Conservation (phyloP, 2,113 vertebrate species). For the Pseudolaguvia tuberculata region DNA sequence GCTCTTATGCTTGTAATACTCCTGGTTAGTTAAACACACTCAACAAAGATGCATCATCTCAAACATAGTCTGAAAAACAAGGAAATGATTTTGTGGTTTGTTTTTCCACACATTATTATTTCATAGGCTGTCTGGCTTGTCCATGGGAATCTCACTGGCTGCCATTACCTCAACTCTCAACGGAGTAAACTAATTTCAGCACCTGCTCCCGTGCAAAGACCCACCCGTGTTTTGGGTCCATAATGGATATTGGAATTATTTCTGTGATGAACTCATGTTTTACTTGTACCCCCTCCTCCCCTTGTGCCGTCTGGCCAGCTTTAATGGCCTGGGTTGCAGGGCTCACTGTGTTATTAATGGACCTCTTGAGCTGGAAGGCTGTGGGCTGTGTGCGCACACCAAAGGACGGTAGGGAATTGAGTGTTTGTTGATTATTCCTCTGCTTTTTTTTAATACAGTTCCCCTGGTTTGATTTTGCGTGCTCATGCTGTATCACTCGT, state of each 20-base stretch:
- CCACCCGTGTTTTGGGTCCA: conserved; percentile 40
- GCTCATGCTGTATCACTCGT: conserved; percentile 40
- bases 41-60: conserved; percentile 38
- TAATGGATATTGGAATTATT: conserved; percentile 50
- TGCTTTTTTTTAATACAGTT: conserved; percentile 66
- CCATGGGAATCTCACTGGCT: conserved; percentile 48
- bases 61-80: conserved; percentile 17
- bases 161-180: conserved; percentile 48
- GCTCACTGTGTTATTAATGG: conserved; percentile 55
- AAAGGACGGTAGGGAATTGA: conserved; percentile 66
- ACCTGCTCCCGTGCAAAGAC: conserved; percentile 31
- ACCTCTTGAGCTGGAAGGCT: conserved; percentile 47
- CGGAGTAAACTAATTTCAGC: conserved; percentile 47
- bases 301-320: conserved; percentile 29
- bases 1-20: conserved; percentile 6
- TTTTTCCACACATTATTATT: conserved; percentile 51
- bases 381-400: conserved; percentile 64
- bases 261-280: conserved; percentile 48
- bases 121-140: conserved; percentile 37
- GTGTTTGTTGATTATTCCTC: conserved; percentile 70
- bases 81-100: conserved; percentile 41
- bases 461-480: conserved; percentile 64
- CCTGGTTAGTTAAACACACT: conserved; percentile 29
- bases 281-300: conserved; percentile 28
- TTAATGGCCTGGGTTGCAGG: conserved; percentile 51